Evolutionary conservation across 1,140 invertebrate genomes (phyloP).

Genomic region (Akabosia matsudoensis): DNA sequence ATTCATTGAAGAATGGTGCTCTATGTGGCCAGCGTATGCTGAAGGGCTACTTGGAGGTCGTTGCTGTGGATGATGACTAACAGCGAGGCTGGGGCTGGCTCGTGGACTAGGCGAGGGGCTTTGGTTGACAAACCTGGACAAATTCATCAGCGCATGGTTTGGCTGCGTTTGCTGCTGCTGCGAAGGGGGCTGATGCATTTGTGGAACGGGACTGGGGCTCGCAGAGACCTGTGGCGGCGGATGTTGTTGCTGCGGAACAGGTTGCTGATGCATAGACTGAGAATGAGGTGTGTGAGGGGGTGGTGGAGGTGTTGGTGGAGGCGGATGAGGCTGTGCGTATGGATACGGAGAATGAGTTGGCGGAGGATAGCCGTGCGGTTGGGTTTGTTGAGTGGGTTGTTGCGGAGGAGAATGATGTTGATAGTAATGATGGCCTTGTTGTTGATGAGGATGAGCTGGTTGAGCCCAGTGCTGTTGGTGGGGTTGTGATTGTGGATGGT

Average conservation of each 20-base stretch:
- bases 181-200: background rate
- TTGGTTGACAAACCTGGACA: slow-evolving; percentile 35
- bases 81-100: background rate
- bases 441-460: slow-evolving; percentile 14
- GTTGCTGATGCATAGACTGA: background rate
- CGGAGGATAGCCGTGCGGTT: background rate
- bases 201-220: background rate
- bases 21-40: background rate
- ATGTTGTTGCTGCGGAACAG: background rate
- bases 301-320: background rate
- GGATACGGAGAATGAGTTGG: background rate
- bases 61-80: background rate
- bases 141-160: slow-evolving; percentile 38
- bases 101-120: slow-evolving; percentile 11
- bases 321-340: background rate
- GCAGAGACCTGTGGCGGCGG: background rate
- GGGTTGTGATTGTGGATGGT: slow-evolving; percentile 1
- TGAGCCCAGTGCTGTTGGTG: slow-evolving; percentile 19
- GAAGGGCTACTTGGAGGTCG: background rate
- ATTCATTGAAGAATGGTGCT: background rate
- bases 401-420: background rate
- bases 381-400: background rate
- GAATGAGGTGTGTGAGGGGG: background rate
- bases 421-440: slow-evolving; percentile 17
- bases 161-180: slow-evolving; percentile 18